These are phyloP conservation scores for Petrophora chlorosata DNA, from an alignment of 2,888 invertebrate genomes.

Conservation along the genomic window DNA sequence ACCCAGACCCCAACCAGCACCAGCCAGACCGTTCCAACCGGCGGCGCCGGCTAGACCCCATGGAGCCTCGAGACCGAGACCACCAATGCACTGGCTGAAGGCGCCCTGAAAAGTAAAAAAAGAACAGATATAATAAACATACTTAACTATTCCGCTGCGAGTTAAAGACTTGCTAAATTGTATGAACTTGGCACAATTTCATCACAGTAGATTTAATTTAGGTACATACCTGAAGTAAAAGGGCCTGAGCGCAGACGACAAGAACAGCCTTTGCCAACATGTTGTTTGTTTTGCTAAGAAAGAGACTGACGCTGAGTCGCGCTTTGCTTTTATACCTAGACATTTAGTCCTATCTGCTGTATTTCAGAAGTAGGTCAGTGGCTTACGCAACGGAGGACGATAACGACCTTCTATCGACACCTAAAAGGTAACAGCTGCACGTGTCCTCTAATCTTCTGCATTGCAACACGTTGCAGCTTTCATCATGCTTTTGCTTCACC, in stretches of 20 bases:
- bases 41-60: constrained; percentile 7
- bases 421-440: background rate
- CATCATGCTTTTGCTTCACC: background rate
- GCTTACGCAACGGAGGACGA: constrained; percentile 9
- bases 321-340: constrained; percentile 22
- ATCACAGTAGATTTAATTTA: background rate
- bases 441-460: constrained; percentile 4
- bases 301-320: constrained; percentile 6
- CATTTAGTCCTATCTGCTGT: constrained; percentile 5
- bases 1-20: constrained; percentile 4
- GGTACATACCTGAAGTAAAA: constrained; percentile 40
- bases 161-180: too few species aligned
- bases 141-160: too few species aligned
- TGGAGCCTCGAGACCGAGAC: constrained; percentile 10
- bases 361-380: constrained; percentile 24
- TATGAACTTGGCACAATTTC: background rate
- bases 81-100: constrained; percentile 7
- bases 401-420: background rate
- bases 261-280: constrained; percentile 41
- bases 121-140: too few species aligned
- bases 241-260: constrained; percentile 41
- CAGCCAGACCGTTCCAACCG: constrained; percentile 12
- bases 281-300: constrained; percentile 24
- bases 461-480: constrained; percentile 11
- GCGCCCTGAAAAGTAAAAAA: constrained; percentile 11